Evolutionary conservation across 1,140 invertebrate species (phyloP).

Genomic region (Drosophila sucinea): DNA sequence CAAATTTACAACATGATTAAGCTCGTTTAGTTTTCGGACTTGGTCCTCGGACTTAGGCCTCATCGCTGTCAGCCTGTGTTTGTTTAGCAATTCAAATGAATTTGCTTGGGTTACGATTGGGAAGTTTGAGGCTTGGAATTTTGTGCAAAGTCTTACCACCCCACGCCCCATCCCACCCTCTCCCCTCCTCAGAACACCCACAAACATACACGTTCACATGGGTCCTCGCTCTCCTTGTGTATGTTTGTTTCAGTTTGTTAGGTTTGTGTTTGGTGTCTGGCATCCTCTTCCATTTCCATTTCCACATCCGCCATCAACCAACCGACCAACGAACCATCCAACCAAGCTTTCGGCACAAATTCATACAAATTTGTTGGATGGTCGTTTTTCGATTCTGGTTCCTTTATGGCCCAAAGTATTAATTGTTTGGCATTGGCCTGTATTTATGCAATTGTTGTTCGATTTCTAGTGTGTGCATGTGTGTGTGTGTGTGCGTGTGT

Average conservation of each 20-base stretch:
- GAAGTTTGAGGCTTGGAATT: slow-evolving; percentile 2
- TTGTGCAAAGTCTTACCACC: slow-evolving; percentile 14
- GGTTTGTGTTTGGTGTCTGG: slow-evolving; percentile 22
- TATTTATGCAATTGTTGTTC: slow-evolving; percentile 62
- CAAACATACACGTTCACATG: slow-evolving; percentile 14
- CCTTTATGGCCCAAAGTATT: slow-evolving; percentile 55
- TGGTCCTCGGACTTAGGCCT: slow-evolving; percentile 38
- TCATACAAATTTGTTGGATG: slow-evolving; percentile 68
- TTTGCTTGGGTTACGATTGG: slow-evolving; percentile 38
- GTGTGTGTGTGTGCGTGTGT: background rate
- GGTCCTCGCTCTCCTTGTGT: background rate
- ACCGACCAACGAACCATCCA: background rate
- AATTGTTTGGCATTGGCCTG: slow-evolving; percentile 73
- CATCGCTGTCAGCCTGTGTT: slow-evolving; percentile 57
- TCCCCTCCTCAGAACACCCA: too few relatives aligned
- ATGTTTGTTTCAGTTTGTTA: slow-evolving; percentile 65
- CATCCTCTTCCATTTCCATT: slow-evolving; percentile 5
- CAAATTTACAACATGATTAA: slow-evolving; percentile 80
- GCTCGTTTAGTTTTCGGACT: slow-evolving; percentile 60
- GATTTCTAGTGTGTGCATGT: slow-evolving; percentile 48
- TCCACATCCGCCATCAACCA: background rate
- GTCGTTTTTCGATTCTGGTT: slow-evolving; percentile 40
- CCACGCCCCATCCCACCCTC: background rate
- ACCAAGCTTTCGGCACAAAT: slow-evolving; percentile 45
- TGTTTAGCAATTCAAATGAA: slow-evolving; percentile 80